Conservation (phyloP, 1,140 invertebrate species). For the Pseudachorutes palmiensis region DNA sequence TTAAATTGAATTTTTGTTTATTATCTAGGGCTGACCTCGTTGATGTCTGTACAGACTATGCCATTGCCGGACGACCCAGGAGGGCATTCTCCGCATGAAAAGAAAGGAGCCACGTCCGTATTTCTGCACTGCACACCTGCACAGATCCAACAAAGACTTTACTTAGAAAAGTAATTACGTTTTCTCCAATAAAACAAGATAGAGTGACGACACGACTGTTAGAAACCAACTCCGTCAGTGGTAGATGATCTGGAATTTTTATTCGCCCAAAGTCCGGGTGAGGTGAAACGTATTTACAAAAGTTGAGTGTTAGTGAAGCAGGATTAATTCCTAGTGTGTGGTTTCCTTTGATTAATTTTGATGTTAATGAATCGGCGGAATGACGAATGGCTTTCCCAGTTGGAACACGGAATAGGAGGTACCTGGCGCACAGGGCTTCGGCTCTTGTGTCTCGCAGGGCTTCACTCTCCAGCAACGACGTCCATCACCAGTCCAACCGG, state of each 20-base stretch:
- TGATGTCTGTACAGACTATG: slow-evolving; percentile 1
- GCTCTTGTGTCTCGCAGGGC: neutral
- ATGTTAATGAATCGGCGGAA: neutral
- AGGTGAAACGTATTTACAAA: neutral
- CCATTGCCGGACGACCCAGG: neutral
- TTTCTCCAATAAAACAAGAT: neutral
- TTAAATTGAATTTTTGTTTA: neutral
- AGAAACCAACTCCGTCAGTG: too few relatives aligned
- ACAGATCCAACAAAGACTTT: neutral
- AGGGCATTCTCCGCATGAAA: neutral
- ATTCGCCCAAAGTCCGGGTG: neutral
- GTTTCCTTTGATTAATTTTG: neutral
- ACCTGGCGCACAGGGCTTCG: neutral
- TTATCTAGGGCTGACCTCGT: neutral
- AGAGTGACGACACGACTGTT: neutral
- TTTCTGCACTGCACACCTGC: slow-evolving; percentile 8
- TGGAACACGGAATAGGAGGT: slow-evolving; percentile 3
- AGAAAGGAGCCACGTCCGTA: neutral
- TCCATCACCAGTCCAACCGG: neutral
- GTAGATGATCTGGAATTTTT: neutral
- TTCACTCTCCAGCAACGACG: neutral
- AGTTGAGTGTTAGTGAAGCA: neutral
- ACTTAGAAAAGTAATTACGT: neutral
- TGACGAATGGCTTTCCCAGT: slow-evolving; percentile 1
- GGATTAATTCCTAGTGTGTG: neutral